Conservation (phyloP, 2,113 vertebrate genomes). For the Nymphicus hollandicus region DNA sequence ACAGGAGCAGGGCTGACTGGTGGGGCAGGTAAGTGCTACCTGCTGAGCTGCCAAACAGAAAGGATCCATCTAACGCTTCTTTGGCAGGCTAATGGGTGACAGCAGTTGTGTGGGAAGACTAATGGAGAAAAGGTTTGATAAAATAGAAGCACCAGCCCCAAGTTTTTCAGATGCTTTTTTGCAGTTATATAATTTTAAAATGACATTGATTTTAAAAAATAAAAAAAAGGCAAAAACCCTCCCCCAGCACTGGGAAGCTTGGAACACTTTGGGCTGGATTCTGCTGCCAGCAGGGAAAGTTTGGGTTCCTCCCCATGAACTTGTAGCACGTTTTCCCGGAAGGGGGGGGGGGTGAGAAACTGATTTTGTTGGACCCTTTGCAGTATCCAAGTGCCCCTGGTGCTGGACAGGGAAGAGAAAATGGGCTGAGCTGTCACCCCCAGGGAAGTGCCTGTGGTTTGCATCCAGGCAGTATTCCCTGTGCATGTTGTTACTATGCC, state of each 20-base stretch:
- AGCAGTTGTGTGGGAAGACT: slow-evolving; percentile 57
- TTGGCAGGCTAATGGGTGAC: slow-evolving; percentile 49
- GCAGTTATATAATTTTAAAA: slow-evolving; percentile 36
- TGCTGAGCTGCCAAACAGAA: neutral
- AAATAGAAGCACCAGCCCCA: slow-evolving; percentile 33
- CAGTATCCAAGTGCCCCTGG: neutral
- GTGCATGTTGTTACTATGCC: rapidly evolving
- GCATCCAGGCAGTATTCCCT: neutral
- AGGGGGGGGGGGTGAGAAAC: neutral
- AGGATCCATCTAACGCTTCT: neutral
- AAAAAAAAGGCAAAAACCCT: neutral
- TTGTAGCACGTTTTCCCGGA: neutral
- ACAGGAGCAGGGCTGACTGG: neutral
- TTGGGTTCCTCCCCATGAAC: neutral
- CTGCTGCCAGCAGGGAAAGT: neutral
- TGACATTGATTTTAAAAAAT: neutral
- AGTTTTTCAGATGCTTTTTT: slow-evolving; percentile 46
- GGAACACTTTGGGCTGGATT: neutral
- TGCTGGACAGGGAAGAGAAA: neutral
- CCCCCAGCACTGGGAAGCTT: neutral
- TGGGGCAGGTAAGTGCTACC: neutral
- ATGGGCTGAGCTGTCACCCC: neutral
- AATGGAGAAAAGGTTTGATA: slow-evolving; percentile 55
- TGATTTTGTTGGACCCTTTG: neutral
- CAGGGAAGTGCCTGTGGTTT: neutral